Evolutionary conservation across 2,888 invertebrate species (phyloP), one percentile per base, ranked within the genome.

Genomic region (Cosmia pyralina): DNA sequence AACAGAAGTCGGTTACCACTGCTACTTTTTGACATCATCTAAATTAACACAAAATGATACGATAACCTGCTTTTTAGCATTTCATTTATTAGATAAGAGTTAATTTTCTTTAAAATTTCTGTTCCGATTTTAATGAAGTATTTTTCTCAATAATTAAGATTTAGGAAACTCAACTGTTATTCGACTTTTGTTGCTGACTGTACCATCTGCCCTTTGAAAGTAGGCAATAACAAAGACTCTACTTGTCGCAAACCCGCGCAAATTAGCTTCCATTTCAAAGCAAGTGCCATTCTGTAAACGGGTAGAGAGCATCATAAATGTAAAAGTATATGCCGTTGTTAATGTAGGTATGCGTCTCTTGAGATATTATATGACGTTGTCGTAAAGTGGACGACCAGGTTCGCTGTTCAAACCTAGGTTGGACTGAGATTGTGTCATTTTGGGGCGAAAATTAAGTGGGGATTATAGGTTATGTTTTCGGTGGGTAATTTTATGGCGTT

Each of bases 261-360:
- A 85, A 86, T 85, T 81, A 82, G 72, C 74, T 65, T 75, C 71
- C 71, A 79, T 82, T 75, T 77, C 78, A 75, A 82, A 80, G 85
- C 77, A 77, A 85, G 86, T 73, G 60, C 63, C 76, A 78, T 79
- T 67, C 65, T 46, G 50, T 10, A 72, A 41, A 53, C 53, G 44
- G 38, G 22, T 22, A 67, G 48, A 67, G 48, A 60, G 69, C 68
- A 63, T 81, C 82, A 69, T 86, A 84, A 84, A 87, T 86, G 82
- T 87, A 71, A 77, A 86, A 85, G 87, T 87, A 77, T 82, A 87
- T 70, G 70, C 53, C 72, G 50, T 60, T 62, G 73, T 85, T 74
- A 77, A 79, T 78, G 41, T 72, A 28, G 28, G 3, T 28, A 79
- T 76, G 69, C 58, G 41, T 55, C 70, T 78, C 71, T 65, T 50